phyloP scores from a whole-genome alignment of 2,113 vertebrate species.

The Ophthalmolycus amberensis region DNA sequence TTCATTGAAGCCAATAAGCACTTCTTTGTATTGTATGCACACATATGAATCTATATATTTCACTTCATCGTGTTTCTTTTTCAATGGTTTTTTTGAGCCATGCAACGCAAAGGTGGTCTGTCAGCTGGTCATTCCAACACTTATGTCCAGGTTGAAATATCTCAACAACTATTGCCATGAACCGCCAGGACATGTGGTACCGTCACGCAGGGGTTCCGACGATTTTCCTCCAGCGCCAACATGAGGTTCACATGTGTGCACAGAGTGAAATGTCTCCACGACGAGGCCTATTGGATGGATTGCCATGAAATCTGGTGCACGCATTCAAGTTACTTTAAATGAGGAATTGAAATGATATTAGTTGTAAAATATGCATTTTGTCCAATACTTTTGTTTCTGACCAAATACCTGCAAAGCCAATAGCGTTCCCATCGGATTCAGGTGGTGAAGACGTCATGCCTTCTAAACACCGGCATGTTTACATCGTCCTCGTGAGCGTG shows the following conservation, averaged over 20 bases:
- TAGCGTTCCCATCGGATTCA: neutral
- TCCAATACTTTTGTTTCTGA: neutral
- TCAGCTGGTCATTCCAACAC: neutral
- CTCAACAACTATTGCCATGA: neutral
- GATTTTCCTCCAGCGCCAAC: neutral
- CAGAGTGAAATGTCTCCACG: neutral
- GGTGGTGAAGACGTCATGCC: neutral
- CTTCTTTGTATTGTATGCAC: neutral
- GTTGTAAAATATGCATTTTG: neutral
- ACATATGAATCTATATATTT: neutral
- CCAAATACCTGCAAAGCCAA: neutral
- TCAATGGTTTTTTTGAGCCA: neutral
- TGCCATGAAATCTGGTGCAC: neutral
- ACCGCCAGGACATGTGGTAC: neutral
- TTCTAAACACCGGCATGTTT: neutral
- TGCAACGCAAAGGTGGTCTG: no score
- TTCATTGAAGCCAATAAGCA: neutral
- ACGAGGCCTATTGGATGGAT: neutral
- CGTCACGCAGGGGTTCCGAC: neutral
- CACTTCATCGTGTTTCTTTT: neutral
- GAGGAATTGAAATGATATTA: neutral
- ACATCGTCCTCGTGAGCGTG: neutral
- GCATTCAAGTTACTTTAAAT: neutral
- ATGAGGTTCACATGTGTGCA: neutral
- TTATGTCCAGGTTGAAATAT: neutral